A percentile compares a stretch with the other conserved stretches of the same genome.
These are phyloP conservation scores for Zaprionus africanus DNA, from an alignment of 1,140 invertebrate genomes.

Conservation along the genomic window DNA sequence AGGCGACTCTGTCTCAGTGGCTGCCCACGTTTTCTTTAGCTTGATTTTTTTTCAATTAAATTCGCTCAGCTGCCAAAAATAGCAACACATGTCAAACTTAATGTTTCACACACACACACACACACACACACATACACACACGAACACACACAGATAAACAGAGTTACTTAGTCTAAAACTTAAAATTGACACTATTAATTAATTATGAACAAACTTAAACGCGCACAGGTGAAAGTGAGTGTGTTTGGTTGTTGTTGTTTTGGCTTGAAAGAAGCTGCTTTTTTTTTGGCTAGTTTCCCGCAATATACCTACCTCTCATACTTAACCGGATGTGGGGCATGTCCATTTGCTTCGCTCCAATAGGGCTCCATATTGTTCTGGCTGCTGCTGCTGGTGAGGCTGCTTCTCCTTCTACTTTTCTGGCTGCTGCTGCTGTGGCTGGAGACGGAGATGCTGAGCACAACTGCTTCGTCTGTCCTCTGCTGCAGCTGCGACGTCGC, in stretches of 20 bases:
- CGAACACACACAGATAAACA: constrained; percentile 27
- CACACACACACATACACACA: constrained; percentile 11
- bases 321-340: constrained; percentile 84
- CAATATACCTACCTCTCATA: constrained; percentile 84
- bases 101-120: constrained; percentile 20
- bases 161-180: constrained; percentile 41
- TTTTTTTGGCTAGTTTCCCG: constrained; percentile 2
- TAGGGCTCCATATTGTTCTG: constrained; percentile 77
- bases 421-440: constrained; percentile 29
- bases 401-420: constrained; percentile 30
- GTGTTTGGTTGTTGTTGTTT: constrained; percentile 33
- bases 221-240: constrained; percentile 75
- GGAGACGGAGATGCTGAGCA: constrained; percentile 36
- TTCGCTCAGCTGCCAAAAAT: constrained; percentile 69
- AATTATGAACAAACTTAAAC: constrained; percentile 60
- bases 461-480: constrained; percentile 27
- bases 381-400: constrained; percentile 19
- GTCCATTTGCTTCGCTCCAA: constrained; percentile 83
- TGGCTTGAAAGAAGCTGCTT: constrained; percentile 24
- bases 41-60: constrained; percentile 46
- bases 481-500: constrained; percentile 55
- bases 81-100: constrained; percentile 46
- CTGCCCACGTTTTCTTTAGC: constrained; percentile 68
- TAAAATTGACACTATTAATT: constrained; percentile 38
- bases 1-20: background rate